phyloP scores from a whole-genome alignment of 2,113 vertebrate species.

The Uria aalge region DNA sequence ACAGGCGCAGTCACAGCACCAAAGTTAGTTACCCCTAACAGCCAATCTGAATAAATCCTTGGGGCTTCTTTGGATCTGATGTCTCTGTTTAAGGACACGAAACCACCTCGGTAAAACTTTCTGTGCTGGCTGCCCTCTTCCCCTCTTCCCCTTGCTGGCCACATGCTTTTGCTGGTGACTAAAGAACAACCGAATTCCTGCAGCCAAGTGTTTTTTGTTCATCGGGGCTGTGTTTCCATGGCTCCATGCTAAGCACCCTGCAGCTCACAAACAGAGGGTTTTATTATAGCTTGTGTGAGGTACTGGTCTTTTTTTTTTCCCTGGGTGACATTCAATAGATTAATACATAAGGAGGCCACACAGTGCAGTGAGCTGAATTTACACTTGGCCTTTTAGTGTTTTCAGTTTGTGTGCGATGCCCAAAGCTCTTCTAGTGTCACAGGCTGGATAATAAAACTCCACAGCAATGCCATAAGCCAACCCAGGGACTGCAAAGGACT shows the following conservation, averaged over 20 bases:
- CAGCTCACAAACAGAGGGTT: neutral
- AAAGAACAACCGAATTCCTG: neutral
- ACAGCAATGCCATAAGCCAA: neutral
- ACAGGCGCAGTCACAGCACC: neutral
- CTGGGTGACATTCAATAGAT: neutral
- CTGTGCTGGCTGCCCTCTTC: neutral
- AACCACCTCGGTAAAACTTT: neutral
- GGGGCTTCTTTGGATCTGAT: neutral
- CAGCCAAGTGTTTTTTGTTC: neutral
- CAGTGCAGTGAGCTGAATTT: slow-evolving; percentile 13
- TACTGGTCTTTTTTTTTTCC: neutral
- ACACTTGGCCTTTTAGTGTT: slow-evolving; percentile 19
- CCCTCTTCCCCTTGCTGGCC: neutral
- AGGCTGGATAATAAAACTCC: neutral
- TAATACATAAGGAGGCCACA: neutral
- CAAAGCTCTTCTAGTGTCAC: slow-evolving; percentile 10
- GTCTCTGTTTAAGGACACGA: neutral
- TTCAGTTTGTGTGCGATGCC: neutral
- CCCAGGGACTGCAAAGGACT: neutral
- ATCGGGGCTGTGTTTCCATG: neutral
- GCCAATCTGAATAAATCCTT: neutral
- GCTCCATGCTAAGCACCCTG: neutral
- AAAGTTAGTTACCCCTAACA: neutral
- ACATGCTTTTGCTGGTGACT: neutral
- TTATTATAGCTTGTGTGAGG: slow-evolving; percentile 4